Conservation (phyloP, 2,113 vertebrate species). For the Myrmecophaga tridactyla region DNA sequence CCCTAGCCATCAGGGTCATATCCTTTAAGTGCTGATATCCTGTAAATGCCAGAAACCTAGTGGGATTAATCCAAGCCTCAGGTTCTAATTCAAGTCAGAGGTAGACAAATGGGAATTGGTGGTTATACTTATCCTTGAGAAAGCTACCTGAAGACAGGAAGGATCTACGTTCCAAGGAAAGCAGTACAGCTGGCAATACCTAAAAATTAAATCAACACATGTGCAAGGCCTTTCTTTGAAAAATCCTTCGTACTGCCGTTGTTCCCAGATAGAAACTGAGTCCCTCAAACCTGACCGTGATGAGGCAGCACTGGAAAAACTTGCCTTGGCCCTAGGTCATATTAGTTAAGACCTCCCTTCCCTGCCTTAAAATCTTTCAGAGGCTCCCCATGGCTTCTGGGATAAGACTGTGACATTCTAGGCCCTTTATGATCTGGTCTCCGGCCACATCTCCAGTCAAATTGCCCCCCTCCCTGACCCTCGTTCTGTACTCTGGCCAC, state of each 20-base stretch:
- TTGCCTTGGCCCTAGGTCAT: neutral
- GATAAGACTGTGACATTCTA: neutral
- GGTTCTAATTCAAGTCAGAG: slow-evolving; percentile 60
- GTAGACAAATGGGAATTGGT: slow-evolving; percentile 51
- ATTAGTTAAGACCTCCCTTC: neutral
- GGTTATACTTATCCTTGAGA: slow-evolving; percentile 51
- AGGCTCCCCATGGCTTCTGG: neutral
- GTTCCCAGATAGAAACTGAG: slow-evolving; percentile 3
- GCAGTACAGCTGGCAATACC: slow-evolving; percentile 51
- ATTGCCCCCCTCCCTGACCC: neutral
- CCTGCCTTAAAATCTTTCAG: neutral
- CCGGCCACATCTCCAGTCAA: neutral
- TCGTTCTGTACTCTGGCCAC: slow-evolving; percentile 28
- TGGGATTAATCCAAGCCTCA: slow-evolving; percentile 44
- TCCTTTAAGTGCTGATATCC: slow-evolving; percentile 46
- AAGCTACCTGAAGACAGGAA: slow-evolving; percentile 57
- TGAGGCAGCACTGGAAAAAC: neutral
- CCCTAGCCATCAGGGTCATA: slow-evolving; percentile 31
- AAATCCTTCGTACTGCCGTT: slow-evolving; percentile 15
- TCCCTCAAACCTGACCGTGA: neutral
- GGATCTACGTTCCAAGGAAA: slow-evolving; percentile 32
- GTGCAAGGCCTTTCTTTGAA: neutral
- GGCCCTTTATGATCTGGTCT: neutral
- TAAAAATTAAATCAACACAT: slow-evolving; percentile 54
- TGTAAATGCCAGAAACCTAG: slow-evolving; percentile 48